A percentile compares a stretch with the other conserved stretches of the same genome.
These are phyloP conservation scores for Pteruthius melanotis DNA, from an alignment of 2,113 vertebrate species.

Conservation along the genomic window DNA sequence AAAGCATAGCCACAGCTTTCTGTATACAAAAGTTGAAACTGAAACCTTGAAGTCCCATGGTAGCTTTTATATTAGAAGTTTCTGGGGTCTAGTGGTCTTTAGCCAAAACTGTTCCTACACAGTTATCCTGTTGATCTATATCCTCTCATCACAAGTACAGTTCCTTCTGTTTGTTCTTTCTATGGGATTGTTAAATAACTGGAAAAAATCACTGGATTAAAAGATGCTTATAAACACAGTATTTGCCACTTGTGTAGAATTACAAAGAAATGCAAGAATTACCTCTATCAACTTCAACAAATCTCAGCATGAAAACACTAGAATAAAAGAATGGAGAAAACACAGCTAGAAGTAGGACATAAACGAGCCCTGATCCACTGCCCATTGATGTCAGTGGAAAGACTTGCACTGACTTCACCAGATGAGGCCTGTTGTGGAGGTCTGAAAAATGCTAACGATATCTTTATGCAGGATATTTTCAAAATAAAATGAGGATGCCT, in stretches of 20 bases:
- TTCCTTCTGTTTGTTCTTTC: not conserved
- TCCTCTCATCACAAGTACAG: not conserved
- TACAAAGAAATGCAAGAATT: not conserved
- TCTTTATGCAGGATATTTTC: not conserved
- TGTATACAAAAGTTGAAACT: not conserved
- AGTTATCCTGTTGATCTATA: not conserved
- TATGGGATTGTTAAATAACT: not conserved
- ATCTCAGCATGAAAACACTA: slow-evolving; percentile 5
- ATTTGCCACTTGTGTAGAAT: not conserved
- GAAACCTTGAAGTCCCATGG: not conserved
- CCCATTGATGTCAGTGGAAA: slow-evolving; percentile 61
- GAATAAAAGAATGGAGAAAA: slow-evolving; percentile 39
- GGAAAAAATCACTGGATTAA: not conserved
- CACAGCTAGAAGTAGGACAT: slow-evolving; percentile 14
- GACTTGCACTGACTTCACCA: slow-evolving; percentile 38
- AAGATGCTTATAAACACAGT: not conserved
- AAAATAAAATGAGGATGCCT: not conserved
- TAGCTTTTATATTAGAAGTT: not conserved
- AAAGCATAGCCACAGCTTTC: not conserved
- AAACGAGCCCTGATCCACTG: slow-evolving; percentile 39
- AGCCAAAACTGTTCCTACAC: not conserved
- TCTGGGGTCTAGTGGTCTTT: not conserved
- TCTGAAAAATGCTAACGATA: not conserved
- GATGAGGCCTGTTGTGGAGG: not conserved
- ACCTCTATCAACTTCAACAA: not conserved